These are phyloP conservation scores for Julus scanicus DNA, from an alignment of 2,888 invertebrate genomes.

Conservation along the genomic window DNA sequence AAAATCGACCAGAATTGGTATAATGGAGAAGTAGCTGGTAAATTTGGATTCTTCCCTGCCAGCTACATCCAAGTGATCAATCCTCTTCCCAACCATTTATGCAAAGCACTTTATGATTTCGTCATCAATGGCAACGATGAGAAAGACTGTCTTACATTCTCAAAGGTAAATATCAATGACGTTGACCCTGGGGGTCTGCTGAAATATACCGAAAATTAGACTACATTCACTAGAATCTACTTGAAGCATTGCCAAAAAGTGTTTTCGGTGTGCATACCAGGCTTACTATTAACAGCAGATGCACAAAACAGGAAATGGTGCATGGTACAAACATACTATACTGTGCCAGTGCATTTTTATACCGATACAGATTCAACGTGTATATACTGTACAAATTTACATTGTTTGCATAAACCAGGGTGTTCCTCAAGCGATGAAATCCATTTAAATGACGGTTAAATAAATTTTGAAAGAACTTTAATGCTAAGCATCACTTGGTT, in stretches of 20 bases:
- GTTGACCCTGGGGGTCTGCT: not conserved
- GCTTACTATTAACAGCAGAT: conserved; percentile 21
- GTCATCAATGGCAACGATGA: conserved; percentile 90
- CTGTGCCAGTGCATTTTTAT: not conserved
- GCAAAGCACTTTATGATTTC: conserved; percentile 90
- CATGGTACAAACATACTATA: not conserved
- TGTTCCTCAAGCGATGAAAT: not conserved
- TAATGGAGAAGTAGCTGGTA: conserved; percentile 82
- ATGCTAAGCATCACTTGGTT: not conserved
- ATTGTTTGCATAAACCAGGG: not conserved
- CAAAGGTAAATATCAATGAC: conserved; percentile 73
- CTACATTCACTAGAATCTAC: conserved; percentile 12
- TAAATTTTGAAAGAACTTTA: not conserved
- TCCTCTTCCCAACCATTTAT: conserved; percentile 84
- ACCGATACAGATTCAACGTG: not conserved
- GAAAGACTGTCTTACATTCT: conserved; percentile 90
- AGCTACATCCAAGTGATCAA: conserved; percentile 85
- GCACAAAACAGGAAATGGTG: conserved; percentile 4
- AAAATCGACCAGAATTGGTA: conserved; percentile 88
- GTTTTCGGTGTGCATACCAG: not conserved
- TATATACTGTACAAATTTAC: not conserved
- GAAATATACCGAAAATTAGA: not conserved
- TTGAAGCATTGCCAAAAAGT: not conserved
- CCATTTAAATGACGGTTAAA: not conserved
- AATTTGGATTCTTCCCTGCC: conserved; percentile 84